Base-by-base conservation (phyloP, 2,113 vertebrate species). In the Tachysurus vachellii region DNA sequence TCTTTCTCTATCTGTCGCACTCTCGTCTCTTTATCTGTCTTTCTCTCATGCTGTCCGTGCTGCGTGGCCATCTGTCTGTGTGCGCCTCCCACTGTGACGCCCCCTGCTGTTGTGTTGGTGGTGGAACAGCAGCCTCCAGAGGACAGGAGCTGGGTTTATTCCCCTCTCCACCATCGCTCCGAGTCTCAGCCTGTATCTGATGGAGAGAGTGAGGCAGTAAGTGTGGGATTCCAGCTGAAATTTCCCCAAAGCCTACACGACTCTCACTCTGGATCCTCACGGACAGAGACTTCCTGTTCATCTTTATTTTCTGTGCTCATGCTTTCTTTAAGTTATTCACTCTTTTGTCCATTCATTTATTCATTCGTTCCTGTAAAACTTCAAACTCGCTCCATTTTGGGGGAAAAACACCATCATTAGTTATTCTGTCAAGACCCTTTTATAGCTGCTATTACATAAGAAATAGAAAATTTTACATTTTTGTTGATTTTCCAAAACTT, bases 101-200 rank as follows among this genome's bases (percentile, higher is more conserved):
- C 73, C 47, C 73, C 73, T 76, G 73, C 73, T 76, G 73, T 76
- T 76, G 23, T 90, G 64, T 68, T 89, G 44, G 53, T n/a, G 16
- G 77, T 91, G 88, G 81, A 91, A 36, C 82, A 90, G 80, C 91
- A 92, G 89, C 96, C 47, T n/a, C 96, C 97, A 93, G 98, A 99
- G 77, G 97, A 99, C 85, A 95, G 95, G 95, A 95, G 96, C 95
- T 99, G 98, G 97, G 96, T 97, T 93, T 97, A 96, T 93, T 99
- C 98, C 93, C 97, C 98, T 62, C 96, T 99, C 90, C 97, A 98
- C 95, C 95, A 94, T 94, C 94, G 94, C 93, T 91, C 96, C 54
- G 96, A 95, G 86, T 94, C 96, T 93, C 96, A 94, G 93, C 93
- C 94, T 80, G 95, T 95, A 94, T 97, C 96, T 61, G 96, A 98